phyloP scores from a whole-genome alignment of 1,140 invertebrate species.

The Chymomyza costata region DNA sequence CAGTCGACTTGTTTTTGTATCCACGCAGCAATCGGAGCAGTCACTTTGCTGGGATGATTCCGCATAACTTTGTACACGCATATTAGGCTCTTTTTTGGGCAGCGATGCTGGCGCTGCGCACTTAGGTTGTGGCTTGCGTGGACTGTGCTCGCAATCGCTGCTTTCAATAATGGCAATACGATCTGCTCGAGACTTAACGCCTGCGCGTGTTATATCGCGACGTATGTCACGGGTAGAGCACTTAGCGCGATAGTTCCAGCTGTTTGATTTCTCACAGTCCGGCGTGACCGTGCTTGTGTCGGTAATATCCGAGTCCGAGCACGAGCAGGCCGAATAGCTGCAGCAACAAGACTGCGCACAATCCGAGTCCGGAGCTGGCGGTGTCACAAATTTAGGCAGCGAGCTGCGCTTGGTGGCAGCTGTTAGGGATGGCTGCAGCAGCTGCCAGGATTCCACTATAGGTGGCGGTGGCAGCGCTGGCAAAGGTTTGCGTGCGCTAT shows the following conservation, averaged over 20 bases:
- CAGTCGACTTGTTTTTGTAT: too few species aligned
- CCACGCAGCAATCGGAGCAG: background rate
- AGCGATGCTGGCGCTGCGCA: slow-evolving; percentile 15
- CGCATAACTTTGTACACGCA: background rate
- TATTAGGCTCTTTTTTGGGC: slow-evolving; percentile 25
- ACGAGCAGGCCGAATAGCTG: slow-evolving; percentile 21
- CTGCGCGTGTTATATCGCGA: slow-evolving; percentile 25
- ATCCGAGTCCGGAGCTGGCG: slow-evolving; percentile 7
- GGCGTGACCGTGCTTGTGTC: slow-evolving; percentile 28
- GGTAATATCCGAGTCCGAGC: slow-evolving; percentile 20
- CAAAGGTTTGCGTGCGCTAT: slow-evolving; percentile 12
- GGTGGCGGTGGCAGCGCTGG: slow-evolving; percentile 31
- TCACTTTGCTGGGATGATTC: background rate
- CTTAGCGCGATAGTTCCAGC: slow-evolving; percentile 46
- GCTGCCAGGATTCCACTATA: slow-evolving; percentile 51
- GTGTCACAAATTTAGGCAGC: slow-evolving; percentile 3
- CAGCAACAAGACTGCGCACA: slow-evolving; percentile 23
- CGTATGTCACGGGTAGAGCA: slow-evolving; percentile 31
- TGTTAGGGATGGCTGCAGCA: slow-evolving; percentile 36
- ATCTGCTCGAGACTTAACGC: slow-evolving; percentile 53
- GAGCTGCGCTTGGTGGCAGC: slow-evolving; percentile 6
- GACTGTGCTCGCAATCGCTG: slow-evolving; percentile 17
- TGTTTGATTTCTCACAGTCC: slow-evolving; percentile 48
- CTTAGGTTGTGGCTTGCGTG: slow-evolving; percentile 17
- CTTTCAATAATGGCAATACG: slow-evolving; percentile 61